phyloP scores from a whole-genome alignment of 2,888 invertebrate species.

The Amorpha juglandis region DNA sequence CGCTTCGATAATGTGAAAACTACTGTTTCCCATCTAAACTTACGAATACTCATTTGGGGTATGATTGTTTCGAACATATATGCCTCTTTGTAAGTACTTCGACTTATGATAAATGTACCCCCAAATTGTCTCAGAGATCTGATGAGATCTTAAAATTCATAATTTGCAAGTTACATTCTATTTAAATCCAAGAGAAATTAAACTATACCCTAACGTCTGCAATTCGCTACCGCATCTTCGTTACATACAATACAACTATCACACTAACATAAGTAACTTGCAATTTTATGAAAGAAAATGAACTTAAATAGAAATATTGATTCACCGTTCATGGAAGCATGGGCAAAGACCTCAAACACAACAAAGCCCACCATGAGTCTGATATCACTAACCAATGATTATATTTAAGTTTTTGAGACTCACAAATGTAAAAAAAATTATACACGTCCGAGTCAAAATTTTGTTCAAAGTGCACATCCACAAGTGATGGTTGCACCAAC shows the following conservation, averaged over 20 bases:
- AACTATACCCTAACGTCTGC: conserved; percentile 15
- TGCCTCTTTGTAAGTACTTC: background rate
- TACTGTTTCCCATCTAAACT: background rate
- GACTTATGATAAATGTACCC: background rate
- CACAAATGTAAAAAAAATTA: conserved; percentile 35
- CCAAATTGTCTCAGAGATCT: conserved; percentile 8
- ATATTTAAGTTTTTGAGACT: conserved; percentile 32
- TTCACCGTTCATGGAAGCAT: conserved; percentile 48
- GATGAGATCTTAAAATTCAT: conserved; percentile 17
- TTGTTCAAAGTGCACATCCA: conserved; percentile 61
- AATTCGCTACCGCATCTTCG: background rate
- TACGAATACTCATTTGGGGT: conserved; percentile 16
- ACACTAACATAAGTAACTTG: conserved; percentile 19
- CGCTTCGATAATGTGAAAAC: background rate
- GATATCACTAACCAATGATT: conserved; percentile 50
- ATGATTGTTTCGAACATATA: background rate
- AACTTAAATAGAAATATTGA: conserved; percentile 15
- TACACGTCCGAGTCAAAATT: conserved; percentile 53
- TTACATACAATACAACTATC: background rate
- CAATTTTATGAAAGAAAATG: conserved; percentile 15
- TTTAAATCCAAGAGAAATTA: conserved; percentile 7
- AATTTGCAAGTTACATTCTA: conserved; percentile 17
- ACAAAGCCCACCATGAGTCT: conserved; percentile 38
- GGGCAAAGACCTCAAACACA: conserved; percentile 37
- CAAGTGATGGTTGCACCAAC: conserved; percentile 30